These are phyloP conservation scores for Acyrthosiphon pisum DNA, from an alignment of 1,140 invertebrate species.

Conservation along the genomic window DNA sequence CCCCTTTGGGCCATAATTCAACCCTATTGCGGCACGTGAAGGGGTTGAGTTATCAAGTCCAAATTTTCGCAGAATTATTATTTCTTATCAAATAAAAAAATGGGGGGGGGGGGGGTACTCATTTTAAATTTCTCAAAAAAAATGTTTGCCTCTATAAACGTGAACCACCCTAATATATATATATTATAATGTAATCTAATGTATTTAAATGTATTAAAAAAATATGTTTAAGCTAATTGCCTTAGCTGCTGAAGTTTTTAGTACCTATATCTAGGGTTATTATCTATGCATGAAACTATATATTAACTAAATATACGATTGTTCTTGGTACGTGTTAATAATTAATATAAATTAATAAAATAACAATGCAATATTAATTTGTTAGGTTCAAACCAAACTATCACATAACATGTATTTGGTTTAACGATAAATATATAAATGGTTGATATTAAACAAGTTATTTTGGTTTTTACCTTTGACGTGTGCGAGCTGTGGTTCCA, in stretches of 20 bases:
- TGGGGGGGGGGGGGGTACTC: no score
- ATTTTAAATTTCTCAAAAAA: no score
- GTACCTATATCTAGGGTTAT: background rate
- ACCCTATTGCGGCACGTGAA: no score
- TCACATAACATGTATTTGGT: background rate
- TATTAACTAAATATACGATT: background rate
- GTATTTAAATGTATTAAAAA: background rate
- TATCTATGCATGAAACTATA: background rate
- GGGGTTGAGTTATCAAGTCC: no score
- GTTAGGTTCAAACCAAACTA: constrained; percentile 24
- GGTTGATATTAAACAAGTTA: background rate
- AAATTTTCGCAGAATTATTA: no score
- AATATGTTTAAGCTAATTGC: background rate
- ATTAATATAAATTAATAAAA: background rate
- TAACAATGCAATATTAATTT: background rate
- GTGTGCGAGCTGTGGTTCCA: constrained; percentile 59
- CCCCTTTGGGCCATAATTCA: no score
- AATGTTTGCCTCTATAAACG: no score
- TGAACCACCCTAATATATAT: no score
- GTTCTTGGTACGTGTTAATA: background rate
- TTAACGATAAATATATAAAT: background rate
- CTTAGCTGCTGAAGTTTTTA: background rate
- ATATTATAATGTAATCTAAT: no score
- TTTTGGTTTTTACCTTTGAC: constrained; percentile 58
- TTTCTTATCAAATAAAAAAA: no score